Evolutionary conservation across 2,113 vertebrate genomes (phyloP), one percentile per base, ranked within the genome.

Genomic region (Mola mola): DNA sequence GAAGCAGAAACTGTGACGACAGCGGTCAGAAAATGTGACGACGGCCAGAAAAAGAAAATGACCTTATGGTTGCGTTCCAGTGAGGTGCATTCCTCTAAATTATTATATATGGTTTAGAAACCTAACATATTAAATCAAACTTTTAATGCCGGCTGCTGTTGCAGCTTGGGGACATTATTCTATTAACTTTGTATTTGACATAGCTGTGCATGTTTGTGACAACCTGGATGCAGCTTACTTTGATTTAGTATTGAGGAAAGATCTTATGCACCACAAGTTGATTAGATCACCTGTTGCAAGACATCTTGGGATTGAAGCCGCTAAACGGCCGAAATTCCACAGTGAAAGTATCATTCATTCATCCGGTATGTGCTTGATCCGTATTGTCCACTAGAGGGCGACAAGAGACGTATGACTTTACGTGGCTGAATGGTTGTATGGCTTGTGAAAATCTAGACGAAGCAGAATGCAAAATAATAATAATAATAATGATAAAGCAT

Each of bases 301-400:
- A 4, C 10, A 11, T 8, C 0, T 11, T 8, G 22, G 6, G 5
- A 9, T 34, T 6, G 8, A 10, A 11, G 29, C n/a, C n/a, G n/a
- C n/a, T n/a, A 33, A 10, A 33, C 8, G 2, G 5, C 29, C 12
- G 8, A 11, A 10, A 33, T 47, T 12, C 5, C 2, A 16, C n/a
- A 43, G 29, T 37, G n/a, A 40, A 66, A 60, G 34, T 37, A 22
- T 47, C 7, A 68, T 38, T 46, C 47, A 52, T n/a, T n/a, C n/a
- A 56, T 1, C 9, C 61, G 22, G 26, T 15, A 1, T 15, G 20
- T n/a, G 6, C 3, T 34, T 37, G 2, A 15, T 24, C 7, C 10
- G n/a, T 34, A 6, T 31, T 49, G 10, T 29, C 69, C 88, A 84
- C 68, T 34, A 86, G 86, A 71, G 73, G 82, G 79, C 43, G 37